These are phyloP conservation scores for Cairina moschata DNA, from an alignment of 2,113 vertebrate genomes.

Conservation along the genomic window DNA sequence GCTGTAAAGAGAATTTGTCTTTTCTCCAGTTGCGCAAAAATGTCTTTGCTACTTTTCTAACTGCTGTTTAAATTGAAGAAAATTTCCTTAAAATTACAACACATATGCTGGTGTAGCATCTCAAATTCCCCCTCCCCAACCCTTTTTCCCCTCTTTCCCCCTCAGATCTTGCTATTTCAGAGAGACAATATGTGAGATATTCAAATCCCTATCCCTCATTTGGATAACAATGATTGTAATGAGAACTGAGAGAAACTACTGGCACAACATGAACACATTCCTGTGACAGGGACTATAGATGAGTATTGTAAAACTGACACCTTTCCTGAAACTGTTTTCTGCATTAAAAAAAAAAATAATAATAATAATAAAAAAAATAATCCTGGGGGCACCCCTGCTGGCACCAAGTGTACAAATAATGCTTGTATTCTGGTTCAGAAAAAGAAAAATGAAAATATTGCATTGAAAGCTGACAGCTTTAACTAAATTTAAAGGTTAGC, in stretches of 20 bases:
- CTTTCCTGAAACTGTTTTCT: conserved; percentile 58
- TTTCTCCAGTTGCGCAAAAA: background rate
- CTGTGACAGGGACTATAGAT: conserved; percentile 29
- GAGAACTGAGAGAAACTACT: conserved; percentile 27
- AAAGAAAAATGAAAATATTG: conserved; percentile 76
- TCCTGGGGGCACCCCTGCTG: conserved; percentile 42
- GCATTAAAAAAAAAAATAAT: background rate
- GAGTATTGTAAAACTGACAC: conserved; percentile 46
- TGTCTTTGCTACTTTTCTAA: background rate
- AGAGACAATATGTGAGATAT: background rate
- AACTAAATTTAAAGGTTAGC: conserved; percentile 81
- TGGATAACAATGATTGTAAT: conserved; percentile 28
- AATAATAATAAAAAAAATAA: background rate
- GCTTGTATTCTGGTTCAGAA: conserved; percentile 73
- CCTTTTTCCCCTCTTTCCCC: background rate
- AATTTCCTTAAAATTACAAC: background rate
- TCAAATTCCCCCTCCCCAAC: background rate
- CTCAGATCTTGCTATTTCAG: background rate
- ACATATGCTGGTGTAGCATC: background rate
- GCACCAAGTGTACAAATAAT: conserved; percentile 73
- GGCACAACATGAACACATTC: conserved; percentile 18
- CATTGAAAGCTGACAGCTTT: conserved; percentile 77
- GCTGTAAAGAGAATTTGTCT: background rate
- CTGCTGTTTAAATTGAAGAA: background rate
- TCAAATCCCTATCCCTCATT: background rate